Evolutionary conservation across 2,888 invertebrate species (phyloP).

Genomic region (Alloplasta piceator): DNA sequence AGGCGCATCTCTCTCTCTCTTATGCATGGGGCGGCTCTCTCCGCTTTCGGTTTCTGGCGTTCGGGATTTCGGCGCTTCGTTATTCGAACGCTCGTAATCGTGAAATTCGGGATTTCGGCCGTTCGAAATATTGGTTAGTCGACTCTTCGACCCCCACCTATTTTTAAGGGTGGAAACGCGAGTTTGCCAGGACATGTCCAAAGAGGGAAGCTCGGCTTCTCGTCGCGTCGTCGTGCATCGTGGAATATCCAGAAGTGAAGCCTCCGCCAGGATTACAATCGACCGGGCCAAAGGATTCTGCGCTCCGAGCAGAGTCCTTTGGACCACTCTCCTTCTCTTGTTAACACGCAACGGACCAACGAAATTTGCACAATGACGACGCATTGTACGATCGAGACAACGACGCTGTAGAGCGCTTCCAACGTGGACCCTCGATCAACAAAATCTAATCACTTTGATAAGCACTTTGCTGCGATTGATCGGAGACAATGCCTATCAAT

Average conservation of each 20-base stretch:
- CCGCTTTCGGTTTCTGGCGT: too few species aligned
- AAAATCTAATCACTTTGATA: slow-evolving; percentile 58
- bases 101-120: too few species aligned
- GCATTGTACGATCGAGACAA: slow-evolving; percentile 41
- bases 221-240: slow-evolving; percentile 21
- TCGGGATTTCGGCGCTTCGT: too few species aligned
- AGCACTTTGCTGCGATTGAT: slow-evolving; percentile 1
- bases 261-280: slow-evolving; percentile 10
- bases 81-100: too few species aligned
- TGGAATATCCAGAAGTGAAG: slow-evolving; percentile 29
- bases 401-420: slow-evolving; percentile 31
- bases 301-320: slow-evolving; percentile 36
- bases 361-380: slow-evolving; percentile 57
- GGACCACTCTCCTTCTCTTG: slow-evolving; percentile 21
- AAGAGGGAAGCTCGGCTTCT: slow-evolving; percentile 35
- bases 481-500: too few species aligned
- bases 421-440: slow-evolving; percentile 25
- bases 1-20: too few species aligned
- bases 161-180: not conserved
- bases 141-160: too few species aligned
- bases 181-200: slow-evolving; percentile 46
- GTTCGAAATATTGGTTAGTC: too few species aligned
- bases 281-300: slow-evolving; percentile 3
- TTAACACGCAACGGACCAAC: slow-evolving; percentile 43
- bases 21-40: too few species aligned